A percentile compares a stretch with the other conserved stretches of the same genome.
These are phyloP conservation scores for Cancer borealis DNA, from an alignment of 2,888 invertebrate species.

Conservation along the genomic window DNA sequence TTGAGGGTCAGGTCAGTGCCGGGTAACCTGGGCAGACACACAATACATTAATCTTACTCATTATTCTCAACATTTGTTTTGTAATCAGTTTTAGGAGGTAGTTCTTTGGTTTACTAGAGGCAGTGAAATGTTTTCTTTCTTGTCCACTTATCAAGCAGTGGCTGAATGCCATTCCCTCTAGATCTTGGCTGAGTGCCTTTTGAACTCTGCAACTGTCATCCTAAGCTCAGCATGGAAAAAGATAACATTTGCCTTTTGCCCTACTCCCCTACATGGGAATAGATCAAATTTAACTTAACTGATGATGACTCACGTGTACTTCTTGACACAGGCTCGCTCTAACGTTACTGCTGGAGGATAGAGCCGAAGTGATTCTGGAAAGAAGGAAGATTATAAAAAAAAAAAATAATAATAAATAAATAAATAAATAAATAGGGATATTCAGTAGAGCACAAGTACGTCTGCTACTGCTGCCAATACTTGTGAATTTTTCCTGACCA, in stretches of 20 bases:
- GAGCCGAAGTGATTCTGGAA: background rate
- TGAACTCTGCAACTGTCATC: background rate
- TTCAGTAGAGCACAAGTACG: too few relatives aligned
- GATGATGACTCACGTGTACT: background rate
- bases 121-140: background rate
- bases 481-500: too few relatives aligned
- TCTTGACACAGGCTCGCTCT: background rate
- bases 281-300: background rate
- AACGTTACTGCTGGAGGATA: background rate
- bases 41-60: background rate
- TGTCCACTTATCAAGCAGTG: background rate
- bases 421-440: background rate
- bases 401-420: background rate
- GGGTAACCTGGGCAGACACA: background rate
- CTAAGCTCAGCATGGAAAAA: background rate
- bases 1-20: slow-evolving; percentile 81
- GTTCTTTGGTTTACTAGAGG: background rate
- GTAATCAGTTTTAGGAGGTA: background rate
- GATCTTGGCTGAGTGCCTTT: too few relatives aligned
- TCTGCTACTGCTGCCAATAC: too few relatives aligned
- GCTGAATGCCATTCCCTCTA: background rate
- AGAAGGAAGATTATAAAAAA: background rate
- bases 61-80: background rate
- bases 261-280: background rate
- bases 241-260: background rate